These are phyloP conservation scores for Cataglyphis albicans DNA, from an alignment of 2,888 invertebrate species.

Conservation along the genomic window DNA sequence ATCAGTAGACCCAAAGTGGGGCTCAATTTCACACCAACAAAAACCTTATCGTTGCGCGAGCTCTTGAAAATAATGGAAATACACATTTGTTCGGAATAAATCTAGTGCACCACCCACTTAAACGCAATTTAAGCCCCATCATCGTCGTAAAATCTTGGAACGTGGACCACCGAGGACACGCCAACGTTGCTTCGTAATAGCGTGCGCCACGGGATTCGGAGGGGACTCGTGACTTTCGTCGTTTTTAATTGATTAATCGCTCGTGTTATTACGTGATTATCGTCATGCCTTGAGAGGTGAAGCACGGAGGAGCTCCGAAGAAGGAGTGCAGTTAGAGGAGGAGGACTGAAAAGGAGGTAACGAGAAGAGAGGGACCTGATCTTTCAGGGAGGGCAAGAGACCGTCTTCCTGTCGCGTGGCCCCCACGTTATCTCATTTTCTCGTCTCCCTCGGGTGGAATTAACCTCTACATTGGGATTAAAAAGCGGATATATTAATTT, in stretches of 20 bases:
- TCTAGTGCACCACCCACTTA: constrained; percentile 46
- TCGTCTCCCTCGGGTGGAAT: constrained; percentile 83
- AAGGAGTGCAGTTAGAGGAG: constrained; percentile 26
- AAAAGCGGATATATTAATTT: constrained; percentile 86
- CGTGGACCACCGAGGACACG: constrained; percentile 57
- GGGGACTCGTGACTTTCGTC: constrained; percentile 73
- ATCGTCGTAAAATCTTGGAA: constrained; percentile 55
- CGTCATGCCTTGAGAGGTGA: constrained; percentile 69
- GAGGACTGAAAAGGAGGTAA: constrained; percentile 58
- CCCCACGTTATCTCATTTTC: constrained; percentile 82
- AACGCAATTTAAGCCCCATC: constrained; percentile 30
- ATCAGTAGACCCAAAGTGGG: not conserved
- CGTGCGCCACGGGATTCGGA: constrained; percentile 60
- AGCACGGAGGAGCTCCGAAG: constrained; percentile 31
- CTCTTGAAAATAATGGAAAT: constrained; percentile 17
- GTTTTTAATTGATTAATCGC: constrained; percentile 82
- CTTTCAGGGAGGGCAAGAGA: constrained; percentile 70
- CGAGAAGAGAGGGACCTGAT: constrained; percentile 36
- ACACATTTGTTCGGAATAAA: constrained; percentile 11
- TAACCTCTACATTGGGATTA: constrained; percentile 86
- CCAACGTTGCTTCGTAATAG: constrained; percentile 28
- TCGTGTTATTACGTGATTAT: constrained; percentile 80
- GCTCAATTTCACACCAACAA: not conserved
- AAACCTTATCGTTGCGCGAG: not conserved
- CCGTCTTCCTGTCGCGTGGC: constrained; percentile 86